Base-by-base conservation (phyloP, 2,113 vertebrate species). In the Chelonoidis abingdonii region DNA sequence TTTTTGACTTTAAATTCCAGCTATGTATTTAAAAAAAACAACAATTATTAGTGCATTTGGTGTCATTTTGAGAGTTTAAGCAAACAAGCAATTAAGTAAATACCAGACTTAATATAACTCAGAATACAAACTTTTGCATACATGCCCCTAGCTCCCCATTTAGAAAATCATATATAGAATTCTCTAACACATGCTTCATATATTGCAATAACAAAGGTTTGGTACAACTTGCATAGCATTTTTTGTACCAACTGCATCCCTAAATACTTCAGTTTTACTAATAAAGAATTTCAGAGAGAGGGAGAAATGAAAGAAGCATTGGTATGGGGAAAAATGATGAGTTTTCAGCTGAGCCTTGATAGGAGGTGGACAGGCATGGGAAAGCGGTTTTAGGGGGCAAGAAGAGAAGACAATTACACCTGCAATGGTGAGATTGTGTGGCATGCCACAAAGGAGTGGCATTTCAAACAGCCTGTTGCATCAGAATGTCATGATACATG, bases 111-210 rank as follows among this genome's bases (percentile, higher is more conserved):
- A 69, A 79, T 22, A 81, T 72, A 87, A 81, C 78, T 86, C 90
- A 89, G 81, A 65, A 92, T 95, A 95, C 89, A 84, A 97, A 92
- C 92, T 97, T 95, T 87, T 87, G 80, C 85, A 94, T 90, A 75
- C 86, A 93, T 96, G 88, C 95, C 95, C 86, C 87, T 92, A 95
- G 85, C 84, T 95, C 35, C 8, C 62, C 31, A 65, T n/a, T 16
- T 65, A 65, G 62, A 65, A 65, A n/a, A 65, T 16, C 31, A 65
- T n/a, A 5, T 38, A 38, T n/a, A 35, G 65, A 69, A 91, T 8
- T 94, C 93, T 80, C 16, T 31, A 5, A 76, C 0, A 0, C 84
- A 27, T 31, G 53, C 17, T 49, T 92, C 54, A 27, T 17, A 69
- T 80, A 24, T 13, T 29, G 91, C 87, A 80, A 16, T 0, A 92